Evolutionary conservation across 2,888 invertebrate species (phyloP).

Genomic region (Andrena bucephala): DNA sequence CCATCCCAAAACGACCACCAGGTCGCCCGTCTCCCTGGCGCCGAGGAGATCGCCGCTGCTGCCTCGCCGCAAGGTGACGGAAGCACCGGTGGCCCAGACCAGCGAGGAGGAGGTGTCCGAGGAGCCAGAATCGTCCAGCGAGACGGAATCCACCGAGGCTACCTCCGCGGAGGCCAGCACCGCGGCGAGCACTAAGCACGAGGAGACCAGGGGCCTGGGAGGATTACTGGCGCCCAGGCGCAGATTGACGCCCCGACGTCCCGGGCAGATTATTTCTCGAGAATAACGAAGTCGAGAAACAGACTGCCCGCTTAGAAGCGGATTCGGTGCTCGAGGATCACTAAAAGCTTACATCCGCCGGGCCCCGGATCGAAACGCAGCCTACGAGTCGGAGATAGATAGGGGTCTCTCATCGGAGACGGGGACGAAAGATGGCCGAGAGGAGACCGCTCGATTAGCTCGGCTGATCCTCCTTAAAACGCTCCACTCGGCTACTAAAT

Average conservation of each 20-base stretch:
- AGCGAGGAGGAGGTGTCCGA: slow-evolving; percentile 68
- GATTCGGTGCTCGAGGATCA: slow-evolving; percentile 21
- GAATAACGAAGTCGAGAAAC: slow-evolving; percentile 63
- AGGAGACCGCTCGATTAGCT: not conserved
- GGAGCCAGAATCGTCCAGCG: slow-evolving; percentile 69
- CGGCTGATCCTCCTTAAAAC: not conserved
- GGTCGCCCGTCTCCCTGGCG: slow-evolving; percentile 73
- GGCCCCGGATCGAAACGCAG: not conserved
- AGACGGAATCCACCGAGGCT: slow-evolving; percentile 69
- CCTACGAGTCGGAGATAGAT: not conserved
- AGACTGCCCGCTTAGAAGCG: slow-evolving; percentile 13
- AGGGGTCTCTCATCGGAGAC: not conserved
- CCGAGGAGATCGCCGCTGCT: slow-evolving; percentile 80
- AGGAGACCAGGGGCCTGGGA: slow-evolving; percentile 80
- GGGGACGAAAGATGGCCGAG: not conserved
- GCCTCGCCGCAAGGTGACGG: slow-evolving; percentile 81
- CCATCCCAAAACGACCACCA: slow-evolving; percentile 82
- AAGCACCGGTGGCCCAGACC: slow-evolving; percentile 75
- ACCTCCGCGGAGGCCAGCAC: slow-evolving; percentile 76
- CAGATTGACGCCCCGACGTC: slow-evolving; percentile 88
- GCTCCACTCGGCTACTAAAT: not conserved
- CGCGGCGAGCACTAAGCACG: slow-evolving; percentile 80
- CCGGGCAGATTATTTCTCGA: slow-evolving; percentile 85
- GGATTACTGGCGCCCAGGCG: slow-evolving; percentile 90
- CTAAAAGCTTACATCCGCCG: slow-evolving; percentile 10